Evolutionary conservation across 2,797 vertebrate species (phyloP), one percentile per base, ranked within the genome.

Genomic region (Catharus ustulatus): DNA sequence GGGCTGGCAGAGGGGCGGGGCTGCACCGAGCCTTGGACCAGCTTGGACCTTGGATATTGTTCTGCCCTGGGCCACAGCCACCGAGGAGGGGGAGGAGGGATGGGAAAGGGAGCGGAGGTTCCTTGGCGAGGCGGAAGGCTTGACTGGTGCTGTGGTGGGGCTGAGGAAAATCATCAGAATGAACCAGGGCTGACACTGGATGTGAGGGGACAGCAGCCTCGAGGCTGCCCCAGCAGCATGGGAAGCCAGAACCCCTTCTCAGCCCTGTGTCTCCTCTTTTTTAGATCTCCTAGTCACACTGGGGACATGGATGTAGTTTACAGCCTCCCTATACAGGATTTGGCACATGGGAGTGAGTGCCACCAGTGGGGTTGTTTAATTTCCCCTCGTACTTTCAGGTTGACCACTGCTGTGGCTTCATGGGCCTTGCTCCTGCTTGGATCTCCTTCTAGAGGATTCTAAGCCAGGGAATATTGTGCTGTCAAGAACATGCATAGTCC

Each of bases 51-150:
- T 30, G 49, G 49, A 27, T 84, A 96, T 97, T 97, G 95, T 97
- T 86, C 80, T 71, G 49, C 26, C 63, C 92, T 97, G 96, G 96
- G 90, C 49, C 0, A 0, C 32, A 86, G 96, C 96, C 96, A 94
- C 76, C 10, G 12, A 58, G 81, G 72, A 78, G 74, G 63, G 86
- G 59, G 77, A 45, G 52, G 84, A 38, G 54, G 93, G 59, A 32
- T 82, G 87, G 77, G 48, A 75, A 83, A 52, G 38, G 32, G 62
- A 86, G 15, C 5, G 23, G 36, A 58, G 30, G 55, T 34, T 81
- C 66, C 32, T 58, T 11, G 4, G 68, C 0, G 32, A 76, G 63
- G 51, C 82, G 29, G 68, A 54, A 90, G 74, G 68, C 69, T 88
- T 13, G 3, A 6, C 6, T 51, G 26, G 36, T 24, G 15, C 7